Conservation (phyloP, 1,140 invertebrate genomes). For the Aphelinus certus region DNA sequence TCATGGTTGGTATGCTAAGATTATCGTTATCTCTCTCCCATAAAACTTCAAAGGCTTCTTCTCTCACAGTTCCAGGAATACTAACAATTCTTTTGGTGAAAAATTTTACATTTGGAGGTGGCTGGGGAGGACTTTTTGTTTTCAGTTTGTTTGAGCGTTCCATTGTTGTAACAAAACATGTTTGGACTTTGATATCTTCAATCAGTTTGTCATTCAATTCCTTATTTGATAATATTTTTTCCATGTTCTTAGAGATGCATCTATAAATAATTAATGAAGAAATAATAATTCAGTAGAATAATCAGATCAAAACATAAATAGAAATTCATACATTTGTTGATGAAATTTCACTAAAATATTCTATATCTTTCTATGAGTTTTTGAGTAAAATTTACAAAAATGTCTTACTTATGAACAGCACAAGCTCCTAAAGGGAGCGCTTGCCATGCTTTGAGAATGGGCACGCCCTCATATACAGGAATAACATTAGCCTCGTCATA, state of each 20-base stretch:
- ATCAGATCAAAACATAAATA: neutral
- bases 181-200: constrained; percentile 78
- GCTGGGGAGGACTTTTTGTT: constrained; percentile 59
- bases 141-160: constrained; percentile 73
- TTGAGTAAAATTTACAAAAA: constrained; percentile 19
- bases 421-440: constrained; percentile 77
- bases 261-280: constrained; percentile 44
- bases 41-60: constrained; percentile 82
- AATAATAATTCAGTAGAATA: neutral
- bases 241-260: constrained; percentile 51
- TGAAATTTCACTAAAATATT: no score
- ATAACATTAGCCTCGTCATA: constrained; percentile 83
- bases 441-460: constrained; percentile 82
- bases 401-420: constrained; percentile 71
- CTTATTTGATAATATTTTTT: constrained; percentile 52
- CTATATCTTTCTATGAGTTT: no score
- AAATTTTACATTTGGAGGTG: constrained; percentile 76
- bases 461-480: constrained; percentile 87
- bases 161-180: constrained; percentile 85
- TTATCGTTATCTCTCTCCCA: constrained; percentile 88
- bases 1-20: constrained; percentile 83
- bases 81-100: constrained; percentile 70
- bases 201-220: constrained; percentile 68
- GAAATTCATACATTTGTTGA: neutral
- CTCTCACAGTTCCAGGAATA: constrained; percentile 78